A percentile compares a stretch with the other conserved stretches of the same genome.
phyloP scores from a whole-genome alignment of 2,113 vertebrate genomes.

The Sinocyclocheilus anophthalmus region DNA sequence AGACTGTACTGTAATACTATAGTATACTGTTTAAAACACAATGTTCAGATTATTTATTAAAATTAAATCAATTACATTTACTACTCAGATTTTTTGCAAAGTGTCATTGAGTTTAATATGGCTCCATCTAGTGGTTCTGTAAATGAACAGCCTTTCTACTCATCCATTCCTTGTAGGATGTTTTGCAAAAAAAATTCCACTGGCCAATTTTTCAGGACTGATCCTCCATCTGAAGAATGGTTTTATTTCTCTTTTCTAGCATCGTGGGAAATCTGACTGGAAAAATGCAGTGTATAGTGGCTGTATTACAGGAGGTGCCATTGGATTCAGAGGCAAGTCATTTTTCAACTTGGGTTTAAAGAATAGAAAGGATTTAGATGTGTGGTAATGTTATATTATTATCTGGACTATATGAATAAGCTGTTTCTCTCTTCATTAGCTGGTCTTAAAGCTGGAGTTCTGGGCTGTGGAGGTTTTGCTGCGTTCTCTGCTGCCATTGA shows the following conservation, averaged over 20 bases:
- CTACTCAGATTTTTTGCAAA: not conserved
- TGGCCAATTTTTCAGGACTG: not conserved
- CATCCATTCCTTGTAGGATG: not conserved
- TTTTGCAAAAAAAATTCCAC: not conserved
- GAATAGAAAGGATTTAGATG: not conserved
- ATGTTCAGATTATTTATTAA: not conserved
- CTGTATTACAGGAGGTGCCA: constrained; percentile 92
- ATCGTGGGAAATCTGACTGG: constrained; percentile 94
- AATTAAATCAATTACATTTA: not conserved
- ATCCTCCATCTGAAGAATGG: not conserved
- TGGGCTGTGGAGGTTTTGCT: constrained; percentile 95
- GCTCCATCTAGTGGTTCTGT: constrained; percentile 29
- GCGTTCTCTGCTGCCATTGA: constrained; percentile 96
- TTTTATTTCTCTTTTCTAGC: constrained; percentile 72
- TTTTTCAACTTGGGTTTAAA: not conserved
- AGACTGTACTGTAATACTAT: not conserved
- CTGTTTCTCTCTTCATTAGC: constrained; percentile 69
- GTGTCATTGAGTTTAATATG: not conserved
- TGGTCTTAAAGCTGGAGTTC: constrained; percentile 88
- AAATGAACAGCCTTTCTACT: not conserved
- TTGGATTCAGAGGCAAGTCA: constrained; percentile 90
- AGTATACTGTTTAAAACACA: not conserved
- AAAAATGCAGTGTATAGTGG: constrained; percentile 95
- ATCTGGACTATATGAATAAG: not conserved
- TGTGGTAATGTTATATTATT: not conserved